Evolutionary conservation across 1,140 invertebrate species (phyloP), one percentile per base, ranked within the genome.

Genomic region (Polypedilum pembai): DNA sequence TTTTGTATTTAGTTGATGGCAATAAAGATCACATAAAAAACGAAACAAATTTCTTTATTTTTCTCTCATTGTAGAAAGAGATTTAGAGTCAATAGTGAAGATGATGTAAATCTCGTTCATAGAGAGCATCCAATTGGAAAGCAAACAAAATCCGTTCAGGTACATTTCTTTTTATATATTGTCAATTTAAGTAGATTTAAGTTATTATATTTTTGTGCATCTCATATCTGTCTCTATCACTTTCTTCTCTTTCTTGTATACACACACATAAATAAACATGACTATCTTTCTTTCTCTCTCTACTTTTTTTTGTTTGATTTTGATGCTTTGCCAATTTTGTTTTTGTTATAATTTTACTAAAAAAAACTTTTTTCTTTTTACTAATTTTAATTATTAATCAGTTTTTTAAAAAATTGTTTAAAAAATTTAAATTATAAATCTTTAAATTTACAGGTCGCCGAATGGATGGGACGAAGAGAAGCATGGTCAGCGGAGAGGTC

Each of bases 401-500:
- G 10, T 21, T 72, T 21, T 21, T 72, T 69, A 2, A n/a, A 69
- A 18, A 24, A 69, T 69, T 69, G 15, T 45, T 45, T 45, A 3
- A 7, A 8, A 15, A 63, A 41, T 74, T 65, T 24, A 40, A 81
- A 80, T 79, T 81, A 79, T 74, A 17, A 56, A 74, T 75, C 63
- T 40, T 41, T 17, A 63, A 33, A 15, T 73, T 75, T 56, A 20
- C 33, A 82, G 81, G 81, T 82, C 82, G 88, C 85, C 76, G 88
- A 89, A 79, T 90, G 88, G 88, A 86, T 87, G 77, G 85, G 85
- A 74, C 86, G 87, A 80, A 87, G 89, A 78, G 89, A 92, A 83
- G 90, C 91, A 15, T 92, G 91, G 91, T 92, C 90, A 78, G 90
- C 89, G 40, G 89, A 91, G 80, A 82, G 82, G 74, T 85, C 86